Evolutionary conservation across 2,113 vertebrate genomes (phyloP).

Genomic region (Psammodynastes pulverulentus): DNA sequence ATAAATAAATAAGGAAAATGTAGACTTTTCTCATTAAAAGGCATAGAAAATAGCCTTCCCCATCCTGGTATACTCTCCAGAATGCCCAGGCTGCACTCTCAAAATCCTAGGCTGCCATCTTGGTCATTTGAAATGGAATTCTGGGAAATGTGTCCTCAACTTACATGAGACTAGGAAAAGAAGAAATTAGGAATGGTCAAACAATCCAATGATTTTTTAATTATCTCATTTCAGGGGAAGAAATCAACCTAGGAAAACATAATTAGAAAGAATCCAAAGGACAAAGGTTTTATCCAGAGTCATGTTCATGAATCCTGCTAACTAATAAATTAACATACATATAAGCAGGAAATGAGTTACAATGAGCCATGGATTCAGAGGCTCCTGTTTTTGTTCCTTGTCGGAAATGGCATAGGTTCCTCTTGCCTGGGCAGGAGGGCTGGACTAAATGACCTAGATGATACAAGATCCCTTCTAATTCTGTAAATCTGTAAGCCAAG

Average conservation of each 20-base stretch:
- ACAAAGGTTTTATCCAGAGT: neutral
- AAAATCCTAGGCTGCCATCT: neutral
- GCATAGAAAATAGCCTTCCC: neutral
- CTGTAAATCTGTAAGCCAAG: too few relatives aligned
- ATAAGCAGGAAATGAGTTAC: neutral
- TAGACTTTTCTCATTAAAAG: neutral
- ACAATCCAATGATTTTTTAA: neutral
- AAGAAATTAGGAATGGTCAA: neutral
- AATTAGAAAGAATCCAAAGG: neutral
- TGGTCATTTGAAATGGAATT: neutral
- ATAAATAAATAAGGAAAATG: neutral
- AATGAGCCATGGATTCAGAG: neutral
- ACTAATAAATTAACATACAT: neutral
- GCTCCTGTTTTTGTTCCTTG: neutral
- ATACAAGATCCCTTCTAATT: too few relatives aligned
- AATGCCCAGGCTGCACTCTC: neutral
- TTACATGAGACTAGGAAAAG: neutral
- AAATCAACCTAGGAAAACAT: neutral
- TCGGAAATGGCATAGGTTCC: too few relatives aligned
- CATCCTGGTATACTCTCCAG: neutral
- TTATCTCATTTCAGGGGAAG: neutral
- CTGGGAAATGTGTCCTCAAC: neutral
- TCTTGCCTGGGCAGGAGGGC: too few relatives aligned
- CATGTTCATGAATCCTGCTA: neutral
- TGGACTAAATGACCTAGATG: too few relatives aligned